Evolutionary conservation across 2,797 vertebrate species (phyloP).

Genomic region (Luscinia luscinia): DNA sequence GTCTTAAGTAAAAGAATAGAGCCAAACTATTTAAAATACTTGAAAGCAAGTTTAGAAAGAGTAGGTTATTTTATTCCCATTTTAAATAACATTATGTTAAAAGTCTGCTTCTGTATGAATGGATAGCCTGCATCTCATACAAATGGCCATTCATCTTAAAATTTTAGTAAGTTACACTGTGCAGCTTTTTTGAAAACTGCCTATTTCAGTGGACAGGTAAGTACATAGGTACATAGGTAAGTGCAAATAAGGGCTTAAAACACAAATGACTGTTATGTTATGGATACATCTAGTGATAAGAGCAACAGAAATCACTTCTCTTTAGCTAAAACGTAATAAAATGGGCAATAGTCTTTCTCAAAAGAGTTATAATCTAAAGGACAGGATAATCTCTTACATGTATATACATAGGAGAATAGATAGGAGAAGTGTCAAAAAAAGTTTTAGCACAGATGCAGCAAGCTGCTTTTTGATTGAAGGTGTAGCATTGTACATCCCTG

Average conservation of each 20-base stretch:
- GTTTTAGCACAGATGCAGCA: neutral
- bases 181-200: neutral
- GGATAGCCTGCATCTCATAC: neutral
- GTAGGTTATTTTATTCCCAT: neutral
- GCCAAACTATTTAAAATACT: neutral
- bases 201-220: neutral
- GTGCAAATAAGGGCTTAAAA: neutral
- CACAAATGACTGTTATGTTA: fast-evolving
- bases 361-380: neutral
- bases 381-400: neutral
- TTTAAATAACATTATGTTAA: neutral
- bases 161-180: neutral
- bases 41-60: conserved; percentile 4
- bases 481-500: neutral
- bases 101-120: neutral
- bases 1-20: conserved; percentile 6
- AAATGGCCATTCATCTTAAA: neutral
- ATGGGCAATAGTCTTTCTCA: neutral
- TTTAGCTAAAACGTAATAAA: neutral
- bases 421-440: neutral
- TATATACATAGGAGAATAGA: neutral
- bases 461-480: neutral
- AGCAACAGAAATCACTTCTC: neutral
- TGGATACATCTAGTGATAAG: neutral
- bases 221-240: neutral